Evolutionary conservation across 2,797 vertebrate species (phyloP).

Genomic region (Neosilurus mollespiculum): DNA sequence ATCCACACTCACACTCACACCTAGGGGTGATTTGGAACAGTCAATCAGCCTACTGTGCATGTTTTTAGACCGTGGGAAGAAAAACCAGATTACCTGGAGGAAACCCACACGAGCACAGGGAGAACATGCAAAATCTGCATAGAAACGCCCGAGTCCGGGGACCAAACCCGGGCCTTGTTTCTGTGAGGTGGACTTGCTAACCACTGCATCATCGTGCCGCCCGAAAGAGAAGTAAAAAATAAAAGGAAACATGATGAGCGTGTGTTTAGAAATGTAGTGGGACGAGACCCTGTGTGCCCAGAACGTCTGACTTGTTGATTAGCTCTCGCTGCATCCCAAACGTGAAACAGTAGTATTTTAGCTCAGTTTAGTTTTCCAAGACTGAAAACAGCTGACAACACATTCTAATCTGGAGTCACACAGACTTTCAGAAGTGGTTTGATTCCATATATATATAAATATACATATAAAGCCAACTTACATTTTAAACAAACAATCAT

Average conservation of each 20-base stretch:
- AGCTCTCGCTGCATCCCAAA: neutral
- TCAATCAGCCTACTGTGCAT: no score
- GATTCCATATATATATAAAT: slow-evolving; percentile 7
- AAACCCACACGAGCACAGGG: no score
- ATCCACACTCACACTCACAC: no score
- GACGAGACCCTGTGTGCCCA: neutral
- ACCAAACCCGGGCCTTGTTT: no score
- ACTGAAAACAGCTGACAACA: slow-evolving; percentile 22
- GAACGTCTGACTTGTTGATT: neutral
- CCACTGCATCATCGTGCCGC: no score
- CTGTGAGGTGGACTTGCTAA: no score
- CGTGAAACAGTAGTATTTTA: neutral
- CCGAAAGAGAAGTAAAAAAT: neutral
- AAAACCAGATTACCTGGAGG: no score
- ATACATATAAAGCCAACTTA: neutral
- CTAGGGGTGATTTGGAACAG: no score
- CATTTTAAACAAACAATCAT: neutral
- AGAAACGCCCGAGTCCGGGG: no score
- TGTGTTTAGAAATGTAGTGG: neutral
- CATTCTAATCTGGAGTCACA: slow-evolving; percentile 47
- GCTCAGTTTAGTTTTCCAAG: slow-evolving; percentile 25
- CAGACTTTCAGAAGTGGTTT: slow-evolving; percentile 53
- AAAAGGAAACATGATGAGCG: neutral
- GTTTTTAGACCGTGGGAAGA: no score
- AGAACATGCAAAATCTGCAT: no score